Evolutionary conservation across 2,113 vertebrate species (phyloP), one percentile per base, ranked within the genome.

Genomic region (Sinocyclocheilus anshuiensis): DNA sequence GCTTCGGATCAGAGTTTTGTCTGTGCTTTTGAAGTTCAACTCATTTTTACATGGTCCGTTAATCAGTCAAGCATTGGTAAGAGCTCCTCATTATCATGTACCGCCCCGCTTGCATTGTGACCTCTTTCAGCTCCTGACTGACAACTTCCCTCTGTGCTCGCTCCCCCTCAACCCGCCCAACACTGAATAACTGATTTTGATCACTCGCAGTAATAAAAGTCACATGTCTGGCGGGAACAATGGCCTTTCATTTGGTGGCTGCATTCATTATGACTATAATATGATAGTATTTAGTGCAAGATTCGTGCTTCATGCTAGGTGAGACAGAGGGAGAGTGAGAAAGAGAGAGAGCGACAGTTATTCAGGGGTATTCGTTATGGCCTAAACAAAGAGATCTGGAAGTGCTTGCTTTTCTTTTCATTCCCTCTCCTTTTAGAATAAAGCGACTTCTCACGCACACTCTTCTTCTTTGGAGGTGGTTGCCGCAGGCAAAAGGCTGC

Each of bases 381-480:
- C 55, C 26, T 57, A 65, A 33, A 77, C 79, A 76, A 59, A 78
- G 79, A 53, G 74, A 69, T 59, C 13, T 72, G 55, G 59, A 81
- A 59, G 20, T 59, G 72, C 84, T 71, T 77, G 76, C 57, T 81
- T 84, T 84, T 67, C 75, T 75, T 86, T 86, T 82, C 85, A 33
- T 59, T 29, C 39, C 26, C 45, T n/a, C 8, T 33, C 18, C 65
- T 67, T 12, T 57, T 45, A 45, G 9, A 24, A 86, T 85, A 80
- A 79, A 33, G 26, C 33, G 1, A 79, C 79, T 86, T 83, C 81
- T 87, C 83, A 85, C 63, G 50, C 72, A 84, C 67, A 65, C 39
- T 61, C 61, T 65, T 78, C 65, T 86, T 53, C n/a, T 65, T 77
- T 69, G 29, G 53, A 18, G n/a, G 42, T 29, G 65, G 36, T 29